phyloP scores from a whole-genome alignment of 2,797 vertebrate genomes.

The Notamacropus eugenii region DNA sequence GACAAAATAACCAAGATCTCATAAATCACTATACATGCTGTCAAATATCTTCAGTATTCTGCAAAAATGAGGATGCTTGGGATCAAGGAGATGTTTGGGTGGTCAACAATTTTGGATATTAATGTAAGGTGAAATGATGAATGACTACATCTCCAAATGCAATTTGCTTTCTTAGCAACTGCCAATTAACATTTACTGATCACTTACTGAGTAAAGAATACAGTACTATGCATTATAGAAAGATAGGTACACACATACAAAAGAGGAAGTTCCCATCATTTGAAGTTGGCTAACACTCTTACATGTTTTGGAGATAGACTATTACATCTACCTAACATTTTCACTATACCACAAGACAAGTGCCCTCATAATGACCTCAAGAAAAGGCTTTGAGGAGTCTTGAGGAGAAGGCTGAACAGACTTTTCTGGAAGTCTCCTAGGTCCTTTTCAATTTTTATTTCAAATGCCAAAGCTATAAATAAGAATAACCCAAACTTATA shows the following conservation, averaged over 20 bases:
- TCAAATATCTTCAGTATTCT: neutral
- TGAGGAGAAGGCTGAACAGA: constrained; percentile 29
- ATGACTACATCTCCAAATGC: neutral
- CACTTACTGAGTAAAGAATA: neutral
- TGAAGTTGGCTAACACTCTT: neutral
- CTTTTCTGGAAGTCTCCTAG: constrained; percentile 23
- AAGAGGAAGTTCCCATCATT: constrained; percentile 5
- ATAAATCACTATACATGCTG: neutral
- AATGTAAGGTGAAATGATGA: neutral
- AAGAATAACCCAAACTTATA: neutral
- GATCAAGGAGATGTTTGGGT: neutral
- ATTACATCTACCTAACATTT: constrained; percentile 30
- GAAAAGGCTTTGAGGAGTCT: constrained; percentile 31
- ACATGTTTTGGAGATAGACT: constrained; percentile 31
- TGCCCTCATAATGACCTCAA: constrained; percentile 35
- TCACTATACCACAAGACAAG: neutral
- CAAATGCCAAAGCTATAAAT: neutral
- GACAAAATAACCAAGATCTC: neutral
- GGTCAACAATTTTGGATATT: neutral
- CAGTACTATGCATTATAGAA: neutral
- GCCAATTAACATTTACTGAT: neutral
- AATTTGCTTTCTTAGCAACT: neutral
- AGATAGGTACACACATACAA: neutral
- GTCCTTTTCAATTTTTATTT: neutral
- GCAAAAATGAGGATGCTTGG: neutral